These are phyloP conservation scores for Nomada flava DNA, from an alignment of 2,888 invertebrate genomes.

Conservation along the genomic window DNA sequence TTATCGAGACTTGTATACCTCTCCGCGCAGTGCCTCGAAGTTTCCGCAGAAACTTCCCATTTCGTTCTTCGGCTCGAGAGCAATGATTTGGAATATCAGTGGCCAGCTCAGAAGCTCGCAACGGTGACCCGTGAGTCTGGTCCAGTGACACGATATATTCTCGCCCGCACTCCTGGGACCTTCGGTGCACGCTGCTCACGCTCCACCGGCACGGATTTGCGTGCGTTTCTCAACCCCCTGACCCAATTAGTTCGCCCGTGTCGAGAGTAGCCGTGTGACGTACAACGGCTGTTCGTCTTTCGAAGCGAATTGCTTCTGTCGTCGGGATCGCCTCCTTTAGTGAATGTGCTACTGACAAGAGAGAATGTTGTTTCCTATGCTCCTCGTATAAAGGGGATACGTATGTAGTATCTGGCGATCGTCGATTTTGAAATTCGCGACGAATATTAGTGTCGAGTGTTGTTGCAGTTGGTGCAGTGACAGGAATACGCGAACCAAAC, in stretches of 20 bases:
- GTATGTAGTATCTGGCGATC: background rate
- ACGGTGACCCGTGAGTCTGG: conserved; percentile 4
- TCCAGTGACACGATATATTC: conserved; percentile 19
- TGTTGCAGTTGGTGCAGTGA: no score
- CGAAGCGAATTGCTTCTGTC: conserved; percentile 30
- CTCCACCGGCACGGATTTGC: conserved; percentile 72
- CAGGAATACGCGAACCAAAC: no score
- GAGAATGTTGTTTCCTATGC: background rate
- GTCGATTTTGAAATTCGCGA: conserved; percentile 4
- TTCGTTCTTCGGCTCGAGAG: background rate
- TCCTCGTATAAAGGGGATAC: background rate
- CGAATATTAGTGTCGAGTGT: conserved; percentile 38
- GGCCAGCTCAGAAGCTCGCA: background rate
- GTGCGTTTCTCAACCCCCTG: conserved; percentile 75
- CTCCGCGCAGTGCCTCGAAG: background rate
- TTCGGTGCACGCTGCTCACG: conserved; percentile 56
- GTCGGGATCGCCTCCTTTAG: conserved; percentile 18
- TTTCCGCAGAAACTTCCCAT: background rate
- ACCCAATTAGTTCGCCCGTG: conserved; percentile 76
- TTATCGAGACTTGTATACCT: background rate
- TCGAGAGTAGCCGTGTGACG: conserved; percentile 45
- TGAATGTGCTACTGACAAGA: background rate
- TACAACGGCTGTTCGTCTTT: conserved; percentile 10
- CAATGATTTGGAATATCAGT: background rate
- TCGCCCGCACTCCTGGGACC: conserved; percentile 58